phyloP scores from a whole-genome alignment of 2,113 vertebrate species.

The Bostrychus sinensis region DNA sequence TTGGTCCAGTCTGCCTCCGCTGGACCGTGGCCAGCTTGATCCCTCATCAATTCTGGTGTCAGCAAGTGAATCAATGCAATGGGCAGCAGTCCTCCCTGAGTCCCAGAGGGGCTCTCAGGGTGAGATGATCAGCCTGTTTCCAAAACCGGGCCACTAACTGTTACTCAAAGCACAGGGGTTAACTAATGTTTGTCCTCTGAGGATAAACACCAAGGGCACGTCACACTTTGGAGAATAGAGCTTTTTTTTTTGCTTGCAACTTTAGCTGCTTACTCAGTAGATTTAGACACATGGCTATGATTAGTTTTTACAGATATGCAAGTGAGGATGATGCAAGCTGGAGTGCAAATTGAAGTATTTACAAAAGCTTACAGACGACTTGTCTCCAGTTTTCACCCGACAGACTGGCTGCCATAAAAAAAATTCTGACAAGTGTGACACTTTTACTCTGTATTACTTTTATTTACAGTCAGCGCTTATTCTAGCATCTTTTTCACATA shows the following conservation, averaged over 20 bases:
- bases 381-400: constrained; percentile 42
- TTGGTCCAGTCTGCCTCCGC: constrained; percentile 65
- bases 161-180: constrained; percentile 70
- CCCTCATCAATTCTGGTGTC: constrained; percentile 81
- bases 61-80: constrained; percentile 78
- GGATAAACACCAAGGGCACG: constrained; percentile 64
- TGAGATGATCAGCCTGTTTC: constrained; percentile 52
- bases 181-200: constrained; percentile 74
- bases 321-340: constrained; percentile 41
- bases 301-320: constrained; percentile 28
- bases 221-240: constrained; percentile 26
- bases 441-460: constrained; percentile 53
- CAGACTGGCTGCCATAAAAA: constrained; percentile 58
- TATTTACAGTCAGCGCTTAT: constrained; percentile 62
- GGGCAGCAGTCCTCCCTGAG: constrained; percentile 49
- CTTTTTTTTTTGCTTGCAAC: constrained; percentile 20
- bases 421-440: constrained; percentile 47
- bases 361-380: constrained; percentile 36
- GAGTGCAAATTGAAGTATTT: constrained; percentile 40
- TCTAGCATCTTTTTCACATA: constrained; percentile 52
- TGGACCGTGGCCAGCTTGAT: constrained; percentile 69
- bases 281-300: constrained; percentile 49
- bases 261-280: constrained; percentile 39
- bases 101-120: constrained; percentile 58
- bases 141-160: constrained; percentile 37